Evolutionary conservation across 1,140 invertebrate species (phyloP).

Genomic region (Pachyrhynchus sulphureomaculatus): DNA sequence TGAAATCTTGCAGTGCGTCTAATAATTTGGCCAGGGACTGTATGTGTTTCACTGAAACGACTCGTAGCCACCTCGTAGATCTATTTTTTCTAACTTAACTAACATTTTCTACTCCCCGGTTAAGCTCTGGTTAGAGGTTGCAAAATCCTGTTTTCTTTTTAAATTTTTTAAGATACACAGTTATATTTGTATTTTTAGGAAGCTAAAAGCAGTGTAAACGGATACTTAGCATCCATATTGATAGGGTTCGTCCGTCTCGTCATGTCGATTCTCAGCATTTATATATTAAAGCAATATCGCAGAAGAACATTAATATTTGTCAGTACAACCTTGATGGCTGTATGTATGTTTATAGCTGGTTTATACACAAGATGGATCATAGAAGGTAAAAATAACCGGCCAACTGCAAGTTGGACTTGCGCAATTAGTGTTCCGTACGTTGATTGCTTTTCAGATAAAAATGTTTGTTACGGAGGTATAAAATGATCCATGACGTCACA

Average conservation of each 20-base stretch:
- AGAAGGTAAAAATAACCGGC: too few species aligned
- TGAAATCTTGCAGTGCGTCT: too few species aligned
- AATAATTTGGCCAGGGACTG: too few species aligned
- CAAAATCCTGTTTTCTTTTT: neutral
- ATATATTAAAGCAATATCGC: conserved; percentile 55
- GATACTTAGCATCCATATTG: conserved; percentile 59
- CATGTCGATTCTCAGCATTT: conserved; percentile 59
- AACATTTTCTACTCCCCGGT: neutral
- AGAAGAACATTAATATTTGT: conserved; percentile 56
- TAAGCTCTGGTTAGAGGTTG: too few species aligned
- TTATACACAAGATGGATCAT: conserved; percentile 55
- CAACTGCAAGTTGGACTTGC: too few species aligned
- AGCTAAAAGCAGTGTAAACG: conserved; percentile 34
- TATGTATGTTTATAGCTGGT: conserved; percentile 58
- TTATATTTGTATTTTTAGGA: conserved; percentile 26
- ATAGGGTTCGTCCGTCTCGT: conserved; percentile 66
- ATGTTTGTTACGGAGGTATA: too few species aligned
- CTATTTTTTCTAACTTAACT: neutral
- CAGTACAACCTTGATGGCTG: conserved; percentile 56
- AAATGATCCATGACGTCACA: too few species aligned
- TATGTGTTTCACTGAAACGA: too few species aligned
- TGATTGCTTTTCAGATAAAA: too few species aligned
- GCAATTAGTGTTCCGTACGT: too few species aligned
- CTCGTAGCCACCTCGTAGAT: too few species aligned
- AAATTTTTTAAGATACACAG: neutral